Base-by-base conservation (phyloP, 2,797 vertebrate genomes). In the Rhincodon typus region DNA sequence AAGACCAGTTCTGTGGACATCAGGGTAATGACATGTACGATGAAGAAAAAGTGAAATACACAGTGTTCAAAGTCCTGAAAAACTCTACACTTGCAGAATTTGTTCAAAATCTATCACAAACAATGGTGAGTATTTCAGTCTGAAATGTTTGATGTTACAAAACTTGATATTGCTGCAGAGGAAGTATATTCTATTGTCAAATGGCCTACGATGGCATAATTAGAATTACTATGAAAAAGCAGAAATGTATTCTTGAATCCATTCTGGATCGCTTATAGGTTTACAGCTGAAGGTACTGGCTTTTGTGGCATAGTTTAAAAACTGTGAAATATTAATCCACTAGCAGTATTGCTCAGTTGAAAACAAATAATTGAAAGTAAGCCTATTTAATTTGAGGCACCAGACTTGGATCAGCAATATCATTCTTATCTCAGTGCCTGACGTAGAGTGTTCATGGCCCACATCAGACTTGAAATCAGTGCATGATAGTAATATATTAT, bases 11-110 rank as follows among this genome's bases (percentile, higher is more conserved):
- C 97, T 99, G 99, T 96, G 99, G 99, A 96, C 99, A 99, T 97
- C 99, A 99, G 98, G 99, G 99, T 96, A 99, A 99, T 38, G 99
- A 99, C 97, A 99, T 99, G 99, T 99, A 99, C 0, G 99, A 99
- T 69, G 99, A 99, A 97, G 99, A 99, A 97, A 99, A 99, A 97
- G 99, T 99, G 96, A 99, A 99, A 96, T 99, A 99, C 97, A 99
- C 99, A 0, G 98, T 99, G 97, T 99, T 99, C 97, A 99, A 99
- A 97, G 99, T 99, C 96, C 97, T 99, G 97, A 99, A 99, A 97
- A 99, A 98, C 97, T 99, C 99, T 69, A 99, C 99, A 0, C 98
- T 99, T 96, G 98, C 99, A 0, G 99, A 99, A 97, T 99, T 99
- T 96, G 99, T 99, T 95, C 99, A 99, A 97, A 99, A 99, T 96